phyloP scores from a whole-genome alignment of 2,888 invertebrate genomes.

The Lamproptera curius region DNA sequence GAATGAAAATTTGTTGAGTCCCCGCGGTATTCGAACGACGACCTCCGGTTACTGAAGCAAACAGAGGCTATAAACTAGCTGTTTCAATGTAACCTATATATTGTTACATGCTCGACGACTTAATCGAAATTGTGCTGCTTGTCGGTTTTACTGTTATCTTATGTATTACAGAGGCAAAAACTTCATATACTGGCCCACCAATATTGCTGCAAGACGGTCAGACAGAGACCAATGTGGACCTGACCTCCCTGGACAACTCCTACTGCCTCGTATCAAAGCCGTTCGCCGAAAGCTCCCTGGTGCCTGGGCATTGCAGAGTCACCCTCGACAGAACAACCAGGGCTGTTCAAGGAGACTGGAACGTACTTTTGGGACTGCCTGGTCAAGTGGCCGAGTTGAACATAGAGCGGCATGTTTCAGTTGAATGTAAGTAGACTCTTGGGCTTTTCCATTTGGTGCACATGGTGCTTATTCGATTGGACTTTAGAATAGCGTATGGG shows the following conservation, averaged over 20 bases:
- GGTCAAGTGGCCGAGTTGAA: constrained; percentile 60
- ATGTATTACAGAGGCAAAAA: constrained; percentile 12
- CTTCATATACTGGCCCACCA: constrained; percentile 33
- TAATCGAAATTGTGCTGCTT: neutral
- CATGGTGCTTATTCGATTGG: too few species aligned
- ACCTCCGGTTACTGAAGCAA: neutral
- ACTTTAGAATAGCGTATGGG: too few species aligned
- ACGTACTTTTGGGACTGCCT: constrained; percentile 57
- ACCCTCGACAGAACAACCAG: constrained; percentile 55
- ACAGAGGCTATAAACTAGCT: neutral
- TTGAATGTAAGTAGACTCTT: constrained; percentile 52
- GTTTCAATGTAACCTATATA: neutral
- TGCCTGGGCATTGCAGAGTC: constrained; percentile 60
- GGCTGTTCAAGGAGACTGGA: constrained; percentile 69
- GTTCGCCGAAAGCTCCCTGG: constrained; percentile 55
- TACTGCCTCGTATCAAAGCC: constrained; percentile 64
- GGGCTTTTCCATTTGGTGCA: too few species aligned
- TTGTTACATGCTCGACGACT: neutral
- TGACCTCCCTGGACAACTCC: constrained; percentile 46
- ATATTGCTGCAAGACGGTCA: constrained; percentile 53
- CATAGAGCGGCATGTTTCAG: constrained; percentile 48
- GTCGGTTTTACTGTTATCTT: neutral
- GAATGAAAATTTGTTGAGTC: too few species aligned
- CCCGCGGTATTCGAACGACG: too few species aligned
- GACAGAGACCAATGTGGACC: constrained; percentile 37